Evolutionary conservation across 2,113 vertebrate species (phyloP).

Genomic region (Ailurus styani): DNA sequence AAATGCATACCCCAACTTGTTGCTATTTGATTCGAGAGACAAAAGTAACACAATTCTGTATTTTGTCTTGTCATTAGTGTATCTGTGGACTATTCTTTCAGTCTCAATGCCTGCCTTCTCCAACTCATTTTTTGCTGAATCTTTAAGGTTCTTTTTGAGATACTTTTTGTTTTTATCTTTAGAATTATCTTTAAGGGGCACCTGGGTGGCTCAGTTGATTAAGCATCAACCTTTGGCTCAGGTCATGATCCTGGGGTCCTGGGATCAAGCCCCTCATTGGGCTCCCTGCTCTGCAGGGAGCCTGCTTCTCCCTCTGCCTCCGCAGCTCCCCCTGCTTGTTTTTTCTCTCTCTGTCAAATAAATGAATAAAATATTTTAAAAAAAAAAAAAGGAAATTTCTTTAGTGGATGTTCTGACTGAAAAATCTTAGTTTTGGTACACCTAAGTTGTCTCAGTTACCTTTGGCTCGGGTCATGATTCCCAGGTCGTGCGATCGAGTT

Average conservation of each 20-base stretch:
- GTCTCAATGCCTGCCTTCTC: neutral
- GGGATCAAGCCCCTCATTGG: no score
- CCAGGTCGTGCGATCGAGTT: no score
- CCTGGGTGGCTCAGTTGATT: no score
- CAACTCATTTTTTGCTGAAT: neutral
- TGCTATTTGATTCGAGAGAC: neutral
- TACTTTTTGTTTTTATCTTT: neutral
- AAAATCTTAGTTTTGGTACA: slow-evolving; percentile 21
- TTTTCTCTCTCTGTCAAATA: no score
- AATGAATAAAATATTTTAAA: neutral
- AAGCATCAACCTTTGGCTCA: no score
- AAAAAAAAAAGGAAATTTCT: neutral
- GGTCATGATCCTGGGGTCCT: no score
- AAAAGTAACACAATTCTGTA: neutral
- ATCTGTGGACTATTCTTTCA: neutral
- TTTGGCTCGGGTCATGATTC: no score
- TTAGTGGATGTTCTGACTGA: neutral
- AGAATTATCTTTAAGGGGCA: neutral
- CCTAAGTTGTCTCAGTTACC: no score
- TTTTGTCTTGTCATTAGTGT: neutral
- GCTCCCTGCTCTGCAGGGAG: no score
- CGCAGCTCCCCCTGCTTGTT: no score
- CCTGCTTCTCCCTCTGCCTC: no score
- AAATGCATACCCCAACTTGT: neutral
- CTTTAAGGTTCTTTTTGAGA: slow-evolving; percentile 16